Evolutionary conservation across 2,797 vertebrate genomes (phyloP).

Genomic region (Melanotaenia parkinsoni): DNA sequence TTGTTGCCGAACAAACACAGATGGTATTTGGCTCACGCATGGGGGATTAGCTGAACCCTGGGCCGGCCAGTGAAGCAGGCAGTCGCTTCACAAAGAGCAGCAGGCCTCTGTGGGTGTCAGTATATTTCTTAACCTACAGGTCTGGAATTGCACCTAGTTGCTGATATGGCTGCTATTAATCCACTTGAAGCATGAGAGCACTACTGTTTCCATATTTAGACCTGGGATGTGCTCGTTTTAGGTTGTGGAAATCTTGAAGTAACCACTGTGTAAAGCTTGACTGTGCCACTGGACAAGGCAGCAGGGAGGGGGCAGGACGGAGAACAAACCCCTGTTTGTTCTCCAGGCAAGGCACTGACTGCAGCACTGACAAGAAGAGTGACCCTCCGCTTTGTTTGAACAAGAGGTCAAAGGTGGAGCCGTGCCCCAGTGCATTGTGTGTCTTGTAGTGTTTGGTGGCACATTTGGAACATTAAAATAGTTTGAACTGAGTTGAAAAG

Average conservation of each 20-base stretch:
- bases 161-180: conserved; percentile 10
- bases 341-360: conserved; percentile 64
- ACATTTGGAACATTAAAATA: conserved; percentile 51
- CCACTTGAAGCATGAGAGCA: not conserved
- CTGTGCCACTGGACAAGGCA: conserved; percentile 38
- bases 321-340: conserved; percentile 81
- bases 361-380: conserved; percentile 72
- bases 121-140: conserved; percentile 42
- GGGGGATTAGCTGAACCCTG: conserved; percentile 85
- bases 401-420: conserved; percentile 78
- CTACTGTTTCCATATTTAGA: conserved; percentile 6
- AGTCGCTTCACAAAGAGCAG: conserved; percentile 67
- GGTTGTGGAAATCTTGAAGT: conserved; percentile 17
- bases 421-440: conserved; percentile 75
- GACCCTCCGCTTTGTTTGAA: conserved; percentile 79
- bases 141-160: not conserved
- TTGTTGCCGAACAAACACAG: conserved; percentile 88
- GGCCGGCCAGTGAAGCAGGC: conserved; percentile 71
- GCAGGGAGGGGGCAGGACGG: conserved; percentile 53
- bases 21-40: conserved; percentile 88
- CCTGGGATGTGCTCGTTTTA: conserved; percentile 12
- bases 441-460: conserved; percentile 78
- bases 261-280: conserved; percentile 24
- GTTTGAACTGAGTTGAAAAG: conserved; percentile 31
- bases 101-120: conserved; percentile 60